Conservation (phyloP, 2,113 vertebrate species). For the cattle (Bos taurus) region DNA sequence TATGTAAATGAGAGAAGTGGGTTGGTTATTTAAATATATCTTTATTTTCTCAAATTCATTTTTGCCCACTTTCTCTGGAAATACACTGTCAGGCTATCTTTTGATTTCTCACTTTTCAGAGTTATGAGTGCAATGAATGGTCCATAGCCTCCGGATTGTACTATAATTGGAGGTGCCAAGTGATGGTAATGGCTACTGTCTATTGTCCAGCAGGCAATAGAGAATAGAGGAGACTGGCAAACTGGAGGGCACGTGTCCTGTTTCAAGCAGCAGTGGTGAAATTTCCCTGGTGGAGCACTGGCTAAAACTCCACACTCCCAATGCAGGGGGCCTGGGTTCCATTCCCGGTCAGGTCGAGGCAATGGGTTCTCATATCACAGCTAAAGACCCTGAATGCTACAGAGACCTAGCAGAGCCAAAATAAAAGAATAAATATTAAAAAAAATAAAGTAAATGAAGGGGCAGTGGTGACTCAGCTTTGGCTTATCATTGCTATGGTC, state of each 20-base stretch:
- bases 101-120: not conserved
- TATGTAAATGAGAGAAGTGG: not conserved
- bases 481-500: not conserved
- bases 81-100: not conserved
- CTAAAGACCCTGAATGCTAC: not conserved
- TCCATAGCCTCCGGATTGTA: not conserved
- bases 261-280: not conserved
- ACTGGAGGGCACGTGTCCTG: not conserved
- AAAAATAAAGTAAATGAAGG: not conserved
- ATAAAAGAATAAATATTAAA: not conserved
- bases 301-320: not conserved
- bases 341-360: rapidly evolving
- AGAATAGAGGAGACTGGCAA: not conserved
- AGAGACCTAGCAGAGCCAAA: not conserved
- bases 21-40: not conserved
- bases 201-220: not conserved
- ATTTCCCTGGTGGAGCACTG: not conserved
- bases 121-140: not conserved
- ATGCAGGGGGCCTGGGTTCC: not conserved
- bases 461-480: not conserved
- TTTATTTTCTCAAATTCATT: not conserved
- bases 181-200: not conserved
- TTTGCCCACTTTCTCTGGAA: not conserved
- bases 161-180: not conserved
- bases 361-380: not conserved